Evolutionary conservation across 2,888 invertebrate species (phyloP), one percentile per base, ranked within the genome.

Genomic region (Drosophila nr. fundita): DNA sequence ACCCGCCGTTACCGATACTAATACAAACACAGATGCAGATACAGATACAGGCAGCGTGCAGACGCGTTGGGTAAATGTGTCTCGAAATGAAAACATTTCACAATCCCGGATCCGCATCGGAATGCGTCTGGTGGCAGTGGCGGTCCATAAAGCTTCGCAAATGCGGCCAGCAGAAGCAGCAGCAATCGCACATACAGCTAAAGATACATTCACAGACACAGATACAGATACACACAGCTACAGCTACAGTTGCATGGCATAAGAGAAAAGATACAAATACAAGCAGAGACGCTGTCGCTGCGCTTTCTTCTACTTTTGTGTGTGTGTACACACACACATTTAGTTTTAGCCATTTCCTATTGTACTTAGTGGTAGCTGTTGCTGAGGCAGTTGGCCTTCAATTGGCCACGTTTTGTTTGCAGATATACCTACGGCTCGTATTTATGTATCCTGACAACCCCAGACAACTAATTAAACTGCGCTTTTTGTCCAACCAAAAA

Each of bases 81-180:
- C 87, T 86, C 80, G 82, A 81, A 84, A 87, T 89, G 87, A 90
- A 91, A 88, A 85, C 83, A 87, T 91, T 91, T 90, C 88, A 89
- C 90, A 87, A 88, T 90, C 85, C 89, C 90, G 90, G 91, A 90
- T 89, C 90, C 87, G 82, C 90, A 80, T 80, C 78, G 90, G 91
- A 91, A 91, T 90, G 90, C 80, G 87, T 81, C 76, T 61, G 77
- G 48, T 66, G 68, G 66, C 53, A 67, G 57, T 63, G 68, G 65
- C 68, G 73, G 70, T 77, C 80, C 80, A 80, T 87, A 87, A 84
- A 84, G 84, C 87, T 75, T 66, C 59, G 67, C 80, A 68, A 79
- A 74, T 77, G 71, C 82, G 77, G 79, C 69, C 69, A 78, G 54
- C 45, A 66, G 42, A 61, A 30, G 62, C 54, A 62, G 8, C 45